These are phyloP conservation scores for Meriones unguiculatus DNA, from an alignment of 2,113 vertebrate genomes.

Conservation along the genomic window DNA sequence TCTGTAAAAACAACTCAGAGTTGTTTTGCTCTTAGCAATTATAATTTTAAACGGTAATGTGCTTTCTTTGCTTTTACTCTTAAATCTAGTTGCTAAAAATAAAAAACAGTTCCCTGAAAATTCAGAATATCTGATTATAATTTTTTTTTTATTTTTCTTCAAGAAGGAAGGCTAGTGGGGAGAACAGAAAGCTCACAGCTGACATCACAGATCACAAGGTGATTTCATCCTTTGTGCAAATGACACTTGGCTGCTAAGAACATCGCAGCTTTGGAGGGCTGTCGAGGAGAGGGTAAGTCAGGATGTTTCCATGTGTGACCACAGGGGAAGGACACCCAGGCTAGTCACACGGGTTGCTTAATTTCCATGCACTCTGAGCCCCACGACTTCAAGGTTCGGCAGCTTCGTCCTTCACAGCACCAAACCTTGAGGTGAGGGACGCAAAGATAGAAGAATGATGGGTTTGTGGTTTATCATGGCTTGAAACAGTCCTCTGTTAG, in stretches of 20 bases:
- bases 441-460: conserved; percentile 76
- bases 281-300: conserved; percentile 35
- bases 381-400: conserved; percentile 71
- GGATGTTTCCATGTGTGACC: conserved; percentile 40
- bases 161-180: conserved; percentile 42
- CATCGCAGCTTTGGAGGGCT: conserved; percentile 26
- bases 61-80: conserved; percentile 65
- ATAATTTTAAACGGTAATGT: not conserved
- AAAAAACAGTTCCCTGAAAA: conserved; percentile 69
- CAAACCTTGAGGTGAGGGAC: conserved; percentile 77
- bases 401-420: conserved; percentile 76
- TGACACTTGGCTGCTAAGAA: conserved; percentile 61
- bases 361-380: conserved; percentile 59
- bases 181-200: not conserved
- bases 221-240: conserved; percentile 63
- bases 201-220: conserved; percentile 62
- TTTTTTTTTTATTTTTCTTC: conserved; percentile 57
- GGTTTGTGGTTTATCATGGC: conserved; percentile 42
- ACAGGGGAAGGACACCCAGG: conserved; percentile 10
- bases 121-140: conserved; percentile 32
- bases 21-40: conserved; percentile 68
- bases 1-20: conserved; percentile 60
- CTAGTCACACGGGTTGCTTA: conserved; percentile 47
- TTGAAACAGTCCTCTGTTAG: not conserved
- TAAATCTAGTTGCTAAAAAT: conserved; percentile 72